Evolutionary conservation across 2,113 vertebrate species (phyloP), one percentile per base, ranked within the genome.

Genomic region (Tachuris rubrigastra): DNA sequence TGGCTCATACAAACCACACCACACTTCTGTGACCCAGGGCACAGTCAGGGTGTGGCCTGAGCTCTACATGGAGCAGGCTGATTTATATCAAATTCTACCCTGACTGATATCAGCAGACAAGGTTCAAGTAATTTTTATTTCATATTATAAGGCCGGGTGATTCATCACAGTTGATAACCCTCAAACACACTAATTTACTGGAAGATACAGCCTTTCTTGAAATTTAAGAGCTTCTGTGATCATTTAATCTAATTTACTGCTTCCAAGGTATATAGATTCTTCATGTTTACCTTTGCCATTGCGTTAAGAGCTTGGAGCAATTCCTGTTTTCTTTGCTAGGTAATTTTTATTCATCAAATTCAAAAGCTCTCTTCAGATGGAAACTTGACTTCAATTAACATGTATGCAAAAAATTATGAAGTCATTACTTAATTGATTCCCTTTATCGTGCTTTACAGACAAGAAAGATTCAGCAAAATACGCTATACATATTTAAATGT

Each of bases 311-410:
- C 60, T 59, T 74, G 47, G 9, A 83, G 25, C 39, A 62, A 88
- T 73, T 35, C 56, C 6, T 41, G 46, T 53, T 87, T 71, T 28
- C 66, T 87, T 65, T 79, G 58, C 58, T 53, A 83, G 73, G 58
- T 85, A 37, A 73, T 69, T 90, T 79, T 73, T 69, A 80, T 49
- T 85, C 37, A 53, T 37, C 13, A 52, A 66, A 89, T 84, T 86
- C 81, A 52, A 83, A 49, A 76, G 41, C 20, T 69, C 37, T 73
- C 30, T 33, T 75, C 58, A 93, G 41, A 88, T 49, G 58, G 46
- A 79, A 91, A 76, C 28, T 16, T 65, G 49, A 91, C 78, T 89
- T 84, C 58, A 68, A 84, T 63, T 81, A 91, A 68, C 49, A 63
- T 3, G 24, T 25, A 68, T 28, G 55, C 14, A 46, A 72, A 83